Evolutionary conservation across 2,888 invertebrate genomes (phyloP).

Genomic region (Amphipyra tragopoginis): DNA sequence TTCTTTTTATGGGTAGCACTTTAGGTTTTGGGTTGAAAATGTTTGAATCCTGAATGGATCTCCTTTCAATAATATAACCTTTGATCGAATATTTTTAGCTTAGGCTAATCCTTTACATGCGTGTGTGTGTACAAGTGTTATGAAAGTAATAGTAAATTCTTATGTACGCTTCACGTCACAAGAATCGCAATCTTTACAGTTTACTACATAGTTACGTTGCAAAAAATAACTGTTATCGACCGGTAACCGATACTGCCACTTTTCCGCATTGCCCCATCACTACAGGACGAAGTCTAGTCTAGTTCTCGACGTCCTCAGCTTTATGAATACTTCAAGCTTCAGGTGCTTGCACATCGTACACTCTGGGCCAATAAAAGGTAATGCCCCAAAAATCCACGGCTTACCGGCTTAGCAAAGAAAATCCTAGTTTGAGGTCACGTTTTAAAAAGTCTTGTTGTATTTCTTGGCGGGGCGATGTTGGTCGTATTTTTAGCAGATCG

Average conservation of each 20-base stretch:
- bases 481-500: constrained; percentile 53
- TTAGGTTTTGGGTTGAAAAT: too few relatives aligned
- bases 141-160: constrained; percentile 1
- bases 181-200: neutral
- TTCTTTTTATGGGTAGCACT: too few relatives aligned
- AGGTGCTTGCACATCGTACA: constrained; percentile 69
- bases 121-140: too few relatives aligned
- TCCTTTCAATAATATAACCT: too few relatives aligned
- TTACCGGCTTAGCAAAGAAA: constrained; percentile 51
- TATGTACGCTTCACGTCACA: neutral
- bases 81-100: too few relatives aligned
- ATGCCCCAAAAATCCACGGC: constrained; percentile 58
- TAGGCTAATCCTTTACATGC: too few relatives aligned
- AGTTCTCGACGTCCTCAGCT: constrained; percentile 73
- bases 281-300: constrained; percentile 70
- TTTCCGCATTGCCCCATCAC: constrained; percentile 55
- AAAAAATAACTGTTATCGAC: neutral
- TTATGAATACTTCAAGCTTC: constrained; percentile 81
- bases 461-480: constrained; percentile 34
- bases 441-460: constrained; percentile 51
- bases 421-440: constrained; percentile 55
- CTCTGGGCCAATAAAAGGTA: constrained; percentile 64
- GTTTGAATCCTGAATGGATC: too few relatives aligned
- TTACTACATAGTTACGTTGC: neutral
- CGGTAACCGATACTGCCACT: constrained; percentile 11